Conservation (phyloP, 2,797 vertebrate genomes). For the Sciaenops ocellatus region DNA sequence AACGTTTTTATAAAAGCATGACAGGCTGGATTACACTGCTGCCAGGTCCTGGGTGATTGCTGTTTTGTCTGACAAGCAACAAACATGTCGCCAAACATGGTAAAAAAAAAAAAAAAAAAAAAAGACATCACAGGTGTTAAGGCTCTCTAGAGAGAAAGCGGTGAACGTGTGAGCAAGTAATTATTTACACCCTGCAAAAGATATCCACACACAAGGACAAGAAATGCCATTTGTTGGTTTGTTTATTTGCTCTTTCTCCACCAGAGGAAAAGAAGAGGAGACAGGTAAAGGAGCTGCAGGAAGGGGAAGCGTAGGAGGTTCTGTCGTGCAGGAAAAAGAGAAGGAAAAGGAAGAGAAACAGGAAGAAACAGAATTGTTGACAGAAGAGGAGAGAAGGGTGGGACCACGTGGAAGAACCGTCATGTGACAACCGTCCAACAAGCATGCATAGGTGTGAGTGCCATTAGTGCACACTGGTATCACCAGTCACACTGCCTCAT, state of each 20-base stretch:
- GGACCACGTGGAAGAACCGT: slow-evolving; percentile 79
- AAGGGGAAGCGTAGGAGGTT: slow-evolving; percentile 55
- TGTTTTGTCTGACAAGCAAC: slow-evolving; percentile 56
- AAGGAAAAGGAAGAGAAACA: slow-evolving; percentile 52
- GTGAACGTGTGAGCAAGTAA: slow-evolving; percentile 45
- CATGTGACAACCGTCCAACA: slow-evolving; percentile 78
- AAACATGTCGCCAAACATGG: slow-evolving; percentile 17
- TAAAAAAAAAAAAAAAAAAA: slow-evolving; percentile 44
- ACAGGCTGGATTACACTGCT: slow-evolving; percentile 54
- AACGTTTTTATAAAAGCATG: slow-evolving; percentile 54
- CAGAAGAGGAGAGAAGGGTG: slow-evolving; percentile 48
- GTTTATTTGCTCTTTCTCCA: slow-evolving; percentile 87
- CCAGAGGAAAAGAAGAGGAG: slow-evolving; percentile 77
- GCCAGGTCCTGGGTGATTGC: slow-evolving; percentile 59
- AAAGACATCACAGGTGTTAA: slow-evolving; percentile 32
- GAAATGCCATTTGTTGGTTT: slow-evolving; percentile 77
- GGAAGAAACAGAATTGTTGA: slow-evolving; percentile 66
- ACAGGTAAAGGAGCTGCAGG: slow-evolving; percentile 66
- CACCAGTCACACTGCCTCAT: slow-evolving; percentile 71
- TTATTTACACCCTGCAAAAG: slow-evolving; percentile 55
- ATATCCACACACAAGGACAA: slow-evolving; percentile 62
- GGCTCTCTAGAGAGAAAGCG: slow-evolving; percentile 29
- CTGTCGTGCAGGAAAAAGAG: slow-evolving; percentile 79
- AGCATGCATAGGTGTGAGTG: slow-evolving; percentile 87
- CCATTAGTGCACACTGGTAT: slow-evolving; percentile 66